Conservation (phyloP, 2,888 invertebrate genomes). For the Dyspetes luteomarginatus region DNA sequence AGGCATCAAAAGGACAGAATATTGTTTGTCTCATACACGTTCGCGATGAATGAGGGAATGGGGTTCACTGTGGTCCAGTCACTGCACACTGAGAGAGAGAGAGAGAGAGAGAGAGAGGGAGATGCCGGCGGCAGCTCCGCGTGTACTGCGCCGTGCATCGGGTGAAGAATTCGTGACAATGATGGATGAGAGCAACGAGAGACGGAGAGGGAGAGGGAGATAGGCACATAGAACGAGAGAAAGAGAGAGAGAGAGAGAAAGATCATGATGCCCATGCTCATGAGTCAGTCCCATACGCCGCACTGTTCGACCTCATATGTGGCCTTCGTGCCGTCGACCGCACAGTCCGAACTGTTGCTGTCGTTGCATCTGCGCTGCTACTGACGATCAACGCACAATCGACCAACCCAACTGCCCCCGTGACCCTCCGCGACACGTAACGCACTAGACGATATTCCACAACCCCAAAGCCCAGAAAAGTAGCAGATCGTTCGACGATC, state of each 20-base stretch:
- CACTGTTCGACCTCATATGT: constrained; percentile 78
- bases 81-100: constrained; percentile 27
- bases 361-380: constrained; percentile 79
- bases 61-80: constrained; percentile 45
- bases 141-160: constrained; percentile 64
- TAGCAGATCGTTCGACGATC: constrained; percentile 78
- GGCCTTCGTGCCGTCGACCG: constrained; percentile 77
- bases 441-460: constrained; percentile 65
- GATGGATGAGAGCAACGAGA: constrained; percentile 79
- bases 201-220: neutral
- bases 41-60: constrained; percentile 33
- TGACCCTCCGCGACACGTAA: constrained; percentile 57
- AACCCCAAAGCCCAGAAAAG: constrained; percentile 59
- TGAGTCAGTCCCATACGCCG: constrained; percentile 81
- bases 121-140: constrained; percentile 58
- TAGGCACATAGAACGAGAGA: constrained; percentile 17
- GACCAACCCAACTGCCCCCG: too few species aligned
- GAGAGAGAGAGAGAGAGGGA: constrained; percentile 35
- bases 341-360: constrained; percentile 78
- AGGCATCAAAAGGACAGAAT: constrained; percentile 39
- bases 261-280: constrained; percentile 77
- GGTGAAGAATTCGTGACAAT: constrained; percentile 79
- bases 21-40: constrained; percentile 55
- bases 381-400: constrained; percentile 60
- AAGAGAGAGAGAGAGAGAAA: constrained; percentile 30